These are phyloP conservation scores for Dipodomys ordii DNA, from an alignment of 2,113 vertebrate genomes.

Conservation along the genomic window DNA sequence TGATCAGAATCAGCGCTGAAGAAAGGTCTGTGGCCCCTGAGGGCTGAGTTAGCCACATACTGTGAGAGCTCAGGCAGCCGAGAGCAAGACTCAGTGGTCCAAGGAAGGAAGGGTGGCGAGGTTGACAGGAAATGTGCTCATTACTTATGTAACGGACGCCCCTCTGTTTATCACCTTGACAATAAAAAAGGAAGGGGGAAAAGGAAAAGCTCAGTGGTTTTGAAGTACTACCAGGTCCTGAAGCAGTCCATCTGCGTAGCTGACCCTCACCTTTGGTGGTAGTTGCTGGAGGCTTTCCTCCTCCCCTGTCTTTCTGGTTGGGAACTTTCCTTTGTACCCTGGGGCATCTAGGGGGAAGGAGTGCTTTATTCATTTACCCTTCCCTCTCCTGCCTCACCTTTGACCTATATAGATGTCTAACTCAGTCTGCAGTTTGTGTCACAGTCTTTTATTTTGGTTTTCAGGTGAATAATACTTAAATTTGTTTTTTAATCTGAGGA, in stretches of 20 bases:
- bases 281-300: background rate
- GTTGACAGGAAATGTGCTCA: too few species aligned
- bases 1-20: background rate
- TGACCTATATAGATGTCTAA: background rate
- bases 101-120: too few species aligned
- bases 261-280: background rate
- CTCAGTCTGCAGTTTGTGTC: background rate
- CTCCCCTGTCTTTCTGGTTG: background rate
- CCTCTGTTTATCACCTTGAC: too few species aligned
- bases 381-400: too few species aligned
- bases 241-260: background rate
- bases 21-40: background rate
- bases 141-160: too few species aligned
- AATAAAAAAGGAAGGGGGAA: too few species aligned
- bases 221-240: background rate
- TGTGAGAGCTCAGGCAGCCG: too few species aligned
- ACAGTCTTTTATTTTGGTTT: background rate
- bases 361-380: background rate
- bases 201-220: background rate
- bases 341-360: too few species aligned
- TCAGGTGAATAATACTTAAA: background rate
- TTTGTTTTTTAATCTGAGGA: background rate
- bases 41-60: too few species aligned
- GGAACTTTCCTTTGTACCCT: background rate
- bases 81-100: too few species aligned